Percentiles rank a stretch among this genome's conserved stretches.
These are phyloP conservation scores for Clarias batrachus DNA, from an alignment of 2,113 vertebrate species.

Conservation along the genomic window DNA sequence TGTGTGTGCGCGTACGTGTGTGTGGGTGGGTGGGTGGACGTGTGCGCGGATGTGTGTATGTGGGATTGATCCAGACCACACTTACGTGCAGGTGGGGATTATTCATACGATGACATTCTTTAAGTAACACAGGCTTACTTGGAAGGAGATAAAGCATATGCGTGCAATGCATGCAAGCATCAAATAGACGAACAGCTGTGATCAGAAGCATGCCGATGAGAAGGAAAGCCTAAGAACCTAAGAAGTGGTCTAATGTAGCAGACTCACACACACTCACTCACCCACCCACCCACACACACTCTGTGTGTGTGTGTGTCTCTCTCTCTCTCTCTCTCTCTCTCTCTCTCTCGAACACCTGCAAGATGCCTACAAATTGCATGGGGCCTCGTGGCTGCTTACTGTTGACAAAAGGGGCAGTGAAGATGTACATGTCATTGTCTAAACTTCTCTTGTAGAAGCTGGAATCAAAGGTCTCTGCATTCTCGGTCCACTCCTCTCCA, in stretches of 20 bases:
- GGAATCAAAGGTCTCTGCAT: slow-evolving; percentile 91
- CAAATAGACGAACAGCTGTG: slow-evolving; percentile 49
- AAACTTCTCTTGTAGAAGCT: slow-evolving; percentile 97
- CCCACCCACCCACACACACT: background rate
- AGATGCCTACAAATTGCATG: background rate
- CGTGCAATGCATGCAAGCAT: slow-evolving; percentile 21
- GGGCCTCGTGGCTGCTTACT: slow-evolving; percentile 76
- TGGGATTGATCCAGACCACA: slow-evolving; percentile 46
- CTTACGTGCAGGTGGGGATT: slow-evolving; percentile 44
- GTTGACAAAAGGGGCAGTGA: slow-evolving; percentile 91
- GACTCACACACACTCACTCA: background rate
- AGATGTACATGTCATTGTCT: slow-evolving; percentile 96
- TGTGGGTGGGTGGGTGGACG: background rate
- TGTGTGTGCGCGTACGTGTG: background rate
- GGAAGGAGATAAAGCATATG: slow-evolving; percentile 35
- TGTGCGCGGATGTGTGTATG: background rate
- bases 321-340: background rate
- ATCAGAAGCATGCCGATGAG: slow-evolving; percentile 41
- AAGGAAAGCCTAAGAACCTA: slow-evolving; percentile 17
- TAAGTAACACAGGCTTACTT: slow-evolving; percentile 47
- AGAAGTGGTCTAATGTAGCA: slow-evolving; percentile 14
- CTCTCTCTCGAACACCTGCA: slow-evolving; percentile 7
- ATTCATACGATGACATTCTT: slow-evolving; percentile 42
- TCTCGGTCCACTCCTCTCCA: slow-evolving; percentile 92
- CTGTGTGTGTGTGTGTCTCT: background rate